Evolutionary conservation across 1,140 invertebrate genomes (phyloP).

Genomic region (Zaprionus tsacasi): DNA sequence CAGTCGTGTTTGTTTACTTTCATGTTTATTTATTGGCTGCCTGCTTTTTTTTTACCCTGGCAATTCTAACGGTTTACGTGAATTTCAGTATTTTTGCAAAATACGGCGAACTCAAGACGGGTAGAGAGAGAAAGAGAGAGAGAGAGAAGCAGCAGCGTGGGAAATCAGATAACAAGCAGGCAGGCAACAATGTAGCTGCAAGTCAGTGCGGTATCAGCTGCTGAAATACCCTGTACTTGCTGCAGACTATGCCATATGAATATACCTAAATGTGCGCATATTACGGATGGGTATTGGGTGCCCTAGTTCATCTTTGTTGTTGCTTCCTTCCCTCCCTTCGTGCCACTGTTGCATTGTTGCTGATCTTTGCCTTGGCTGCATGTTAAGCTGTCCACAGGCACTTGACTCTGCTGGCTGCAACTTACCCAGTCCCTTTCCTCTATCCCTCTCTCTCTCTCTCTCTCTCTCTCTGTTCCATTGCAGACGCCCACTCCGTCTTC

Average conservation of each 20-base stretch:
- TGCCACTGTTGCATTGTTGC: constrained; percentile 30
- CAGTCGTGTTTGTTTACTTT: constrained; percentile 1
- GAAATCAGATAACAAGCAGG: constrained; percentile 23
- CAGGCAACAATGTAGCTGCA: not conserved
- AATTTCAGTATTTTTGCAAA: constrained; percentile 19
- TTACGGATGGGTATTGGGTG: not conserved
- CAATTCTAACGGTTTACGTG: not conserved
- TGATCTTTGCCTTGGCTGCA: constrained; percentile 32
- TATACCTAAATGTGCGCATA: no score
- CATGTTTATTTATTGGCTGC: not conserved
- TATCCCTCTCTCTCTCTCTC: no score
- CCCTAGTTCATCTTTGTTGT: not conserved
- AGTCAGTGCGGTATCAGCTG: not conserved
- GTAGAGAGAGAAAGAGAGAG: no score
- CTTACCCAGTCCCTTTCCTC: constrained; percentile 10
- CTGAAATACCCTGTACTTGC: constrained; percentile 9
- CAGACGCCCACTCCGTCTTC: not conserved
- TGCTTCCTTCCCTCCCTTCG: not conserved
- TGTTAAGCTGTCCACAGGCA: constrained; percentile 27
- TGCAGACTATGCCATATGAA: no score
- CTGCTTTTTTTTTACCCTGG: not conserved
- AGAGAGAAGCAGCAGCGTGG: no score
- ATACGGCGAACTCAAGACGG: no score
- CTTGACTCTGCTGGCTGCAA: constrained; percentile 24
- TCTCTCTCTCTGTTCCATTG: no score